A percentile compares a stretch with the other conserved stretches of the same genome.
Evolutionary conservation across 2,888 invertebrate genomes (phyloP).

Genomic region (Ormia ochracea): DNA sequence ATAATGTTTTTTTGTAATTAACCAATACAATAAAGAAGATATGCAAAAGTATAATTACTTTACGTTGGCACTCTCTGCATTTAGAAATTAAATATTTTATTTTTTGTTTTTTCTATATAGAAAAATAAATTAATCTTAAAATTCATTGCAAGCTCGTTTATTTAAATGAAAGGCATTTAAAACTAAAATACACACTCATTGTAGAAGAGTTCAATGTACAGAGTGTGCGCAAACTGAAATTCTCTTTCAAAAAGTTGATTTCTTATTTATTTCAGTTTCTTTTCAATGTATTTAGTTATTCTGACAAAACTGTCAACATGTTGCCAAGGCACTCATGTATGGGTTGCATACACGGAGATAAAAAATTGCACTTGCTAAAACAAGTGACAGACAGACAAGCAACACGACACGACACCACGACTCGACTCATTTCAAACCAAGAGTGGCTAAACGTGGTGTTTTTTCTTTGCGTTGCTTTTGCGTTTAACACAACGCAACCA

Average conservation of each 20-base stretch:
- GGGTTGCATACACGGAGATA: background rate
- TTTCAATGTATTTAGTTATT: conserved; percentile 26
- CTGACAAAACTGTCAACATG: conserved; percentile 61
- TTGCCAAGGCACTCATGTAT: conserved; percentile 55
- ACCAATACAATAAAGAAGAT: no score
- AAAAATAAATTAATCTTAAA: conserved; percentile 8
- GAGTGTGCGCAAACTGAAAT: no score
- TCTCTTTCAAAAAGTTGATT: background rate
- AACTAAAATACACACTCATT: conserved; percentile 25
- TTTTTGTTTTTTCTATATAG: background rate
- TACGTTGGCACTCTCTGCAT: no score
- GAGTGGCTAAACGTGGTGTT: conserved; percentile 11
- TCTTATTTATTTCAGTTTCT: background rate
- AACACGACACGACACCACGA: conserved; percentile 3
- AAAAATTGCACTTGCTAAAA: conserved; percentile 36
- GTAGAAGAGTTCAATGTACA: conserved; percentile 22
- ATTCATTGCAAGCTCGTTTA: conserved; percentile 40
- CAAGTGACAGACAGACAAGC: conserved; percentile 62
- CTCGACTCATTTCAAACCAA: background rate
- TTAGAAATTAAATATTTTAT: no score
- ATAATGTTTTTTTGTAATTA: no score
- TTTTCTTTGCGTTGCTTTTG: conserved; percentile 3
- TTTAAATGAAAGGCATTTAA: conserved; percentile 38
- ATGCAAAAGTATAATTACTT: no score
- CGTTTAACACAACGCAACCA: conserved; percentile 51